Evolutionary conservation across 2,888 invertebrate genomes (phyloP).

Genomic region (Drosophila borborema): DNA sequence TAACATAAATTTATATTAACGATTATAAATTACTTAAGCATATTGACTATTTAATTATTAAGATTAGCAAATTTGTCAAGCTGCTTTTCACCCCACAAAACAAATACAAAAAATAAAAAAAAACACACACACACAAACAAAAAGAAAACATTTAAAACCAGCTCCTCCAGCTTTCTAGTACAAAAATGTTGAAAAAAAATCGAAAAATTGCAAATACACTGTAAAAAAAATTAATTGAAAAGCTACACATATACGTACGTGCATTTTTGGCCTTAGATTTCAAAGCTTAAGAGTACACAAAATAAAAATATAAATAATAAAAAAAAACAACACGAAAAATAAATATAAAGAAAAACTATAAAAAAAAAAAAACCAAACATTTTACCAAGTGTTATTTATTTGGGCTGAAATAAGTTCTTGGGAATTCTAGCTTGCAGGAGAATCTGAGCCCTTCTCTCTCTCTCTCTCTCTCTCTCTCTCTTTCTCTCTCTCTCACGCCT

Average conservation of each 20-base stretch:
- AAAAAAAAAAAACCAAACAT: constrained; percentile 22
- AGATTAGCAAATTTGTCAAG: constrained; percentile 78
- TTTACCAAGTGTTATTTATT: not conserved
- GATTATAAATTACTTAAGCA: constrained; percentile 61
- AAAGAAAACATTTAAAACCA: not conserved
- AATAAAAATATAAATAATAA: constrained; percentile 39
- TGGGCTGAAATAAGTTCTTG: not conserved
- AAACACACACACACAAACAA: not conserved
- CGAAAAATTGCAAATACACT: constrained; percentile 51
- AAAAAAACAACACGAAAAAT: constrained; percentile 51
- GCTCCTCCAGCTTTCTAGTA: constrained; percentile 71
- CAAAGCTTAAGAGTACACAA: constrained; percentile 69
- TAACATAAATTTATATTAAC: constrained; percentile 40
- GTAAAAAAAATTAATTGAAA: constrained; percentile 53
- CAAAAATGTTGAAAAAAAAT: constrained; percentile 52
- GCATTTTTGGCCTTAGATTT: constrained; percentile 76
- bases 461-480: not conserved
- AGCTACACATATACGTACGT: constrained; percentile 67
- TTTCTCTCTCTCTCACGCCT: not conserved
- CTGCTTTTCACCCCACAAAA: constrained; percentile 58
- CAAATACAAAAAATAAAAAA: constrained; percentile 15
- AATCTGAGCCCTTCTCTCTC: not conserved
- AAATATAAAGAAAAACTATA: constrained; percentile 67
- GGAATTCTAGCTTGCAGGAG: not conserved
- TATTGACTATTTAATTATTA: constrained; percentile 69